Conservation (phyloP, 2,113 vertebrate genomes). For the Takifugu bimaculatus region DNA sequence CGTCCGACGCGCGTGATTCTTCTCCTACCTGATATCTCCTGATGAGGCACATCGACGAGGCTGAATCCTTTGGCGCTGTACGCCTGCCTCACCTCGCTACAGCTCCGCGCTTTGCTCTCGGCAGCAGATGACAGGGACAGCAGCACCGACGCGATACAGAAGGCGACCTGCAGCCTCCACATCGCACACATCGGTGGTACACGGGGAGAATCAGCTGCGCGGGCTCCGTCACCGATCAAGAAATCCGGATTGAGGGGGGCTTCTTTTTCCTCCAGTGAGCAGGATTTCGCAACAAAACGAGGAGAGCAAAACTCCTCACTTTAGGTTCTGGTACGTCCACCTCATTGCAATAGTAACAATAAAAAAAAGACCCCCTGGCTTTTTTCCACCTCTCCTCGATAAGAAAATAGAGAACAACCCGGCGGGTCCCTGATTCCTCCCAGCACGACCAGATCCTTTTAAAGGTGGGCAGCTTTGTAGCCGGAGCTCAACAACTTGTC, state of each 20-base stretch:
- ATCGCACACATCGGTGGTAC: conserved; percentile 66
- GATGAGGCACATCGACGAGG: conserved; percentile 84
- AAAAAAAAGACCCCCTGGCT: background rate
- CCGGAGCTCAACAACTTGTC: conserved; percentile 69
- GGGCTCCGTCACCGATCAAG: conserved; percentile 1
- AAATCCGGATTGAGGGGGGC: conserved; percentile 29
- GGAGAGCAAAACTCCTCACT: conserved; percentile 53
- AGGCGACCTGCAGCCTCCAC: conserved; percentile 70
- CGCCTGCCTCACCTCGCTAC: conserved; percentile 87
- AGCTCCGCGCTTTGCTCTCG: conserved; percentile 87
- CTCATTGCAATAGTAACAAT: conserved; percentile 29
- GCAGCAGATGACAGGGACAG: conserved; percentile 72
- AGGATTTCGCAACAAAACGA: conserved; percentile 27
- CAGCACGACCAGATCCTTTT: conserved; percentile 41
- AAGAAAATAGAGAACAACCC: conserved; percentile 14
- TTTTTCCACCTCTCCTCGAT: conserved; percentile 12
- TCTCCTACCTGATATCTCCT: conserved; percentile 87
- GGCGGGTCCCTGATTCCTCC: conserved; percentile 28
- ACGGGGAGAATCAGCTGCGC: background rate
- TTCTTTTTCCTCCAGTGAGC: conserved; percentile 21
- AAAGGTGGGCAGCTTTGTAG: conserved; percentile 27
- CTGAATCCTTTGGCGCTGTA: conserved; percentile 89
- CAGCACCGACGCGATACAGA: conserved; percentile 70
- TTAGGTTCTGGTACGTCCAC: conserved; percentile 52
- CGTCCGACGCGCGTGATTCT: background rate